A percentile compares a stretch with the other conserved stretches of the same genome.
These are phyloP conservation scores for Ischnura elegans DNA, from an alignment of 2,888 invertebrate species.

Conservation along the genomic window DNA sequence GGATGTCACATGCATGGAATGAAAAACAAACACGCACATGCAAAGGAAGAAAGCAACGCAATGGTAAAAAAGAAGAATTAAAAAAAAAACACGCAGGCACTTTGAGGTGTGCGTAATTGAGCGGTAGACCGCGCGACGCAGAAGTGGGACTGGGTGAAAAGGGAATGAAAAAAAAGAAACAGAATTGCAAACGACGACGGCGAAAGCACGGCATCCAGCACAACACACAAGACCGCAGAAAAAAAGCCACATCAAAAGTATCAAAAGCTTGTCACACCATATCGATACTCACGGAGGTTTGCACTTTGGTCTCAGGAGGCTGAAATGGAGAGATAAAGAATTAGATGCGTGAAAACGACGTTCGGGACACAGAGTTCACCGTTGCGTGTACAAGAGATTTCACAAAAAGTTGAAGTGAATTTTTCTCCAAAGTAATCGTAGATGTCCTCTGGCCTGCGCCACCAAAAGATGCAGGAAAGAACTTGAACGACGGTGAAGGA, in stretches of 20 bases:
- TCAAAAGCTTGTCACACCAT: conserved; percentile 19
- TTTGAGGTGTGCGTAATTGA: too few species aligned
- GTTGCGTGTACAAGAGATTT: too few species aligned
- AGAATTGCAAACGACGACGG: neutral
- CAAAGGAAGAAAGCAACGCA: neutral
- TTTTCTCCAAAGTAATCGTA: too few species aligned
- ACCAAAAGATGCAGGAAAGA: too few species aligned
- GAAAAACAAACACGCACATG: neutral
- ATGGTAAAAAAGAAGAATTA: neutral
- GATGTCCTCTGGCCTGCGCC: too few species aligned
- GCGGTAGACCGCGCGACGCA: too few species aligned
- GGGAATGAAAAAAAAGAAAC: neutral
- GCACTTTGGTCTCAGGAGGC: conserved; percentile 54
- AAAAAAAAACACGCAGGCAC: too few species aligned
- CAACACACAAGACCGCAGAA: neutral
- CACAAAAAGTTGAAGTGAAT: too few species aligned
- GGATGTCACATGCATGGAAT: neutral
- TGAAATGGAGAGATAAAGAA: conserved; percentile 29
- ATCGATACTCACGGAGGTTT: conserved; percentile 46
- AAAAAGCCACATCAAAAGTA: conserved; percentile 26
- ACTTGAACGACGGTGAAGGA: too few species aligned
- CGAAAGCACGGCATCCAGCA: neutral
- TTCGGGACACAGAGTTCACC: neutral
- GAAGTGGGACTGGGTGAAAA: too few species aligned
- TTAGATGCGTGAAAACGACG: neutral